Evolutionary conservation across 2,797 vertebrate species (phyloP), one percentile per base, ranked within the genome.

Genomic region (Molossus alvarezi): DNA sequence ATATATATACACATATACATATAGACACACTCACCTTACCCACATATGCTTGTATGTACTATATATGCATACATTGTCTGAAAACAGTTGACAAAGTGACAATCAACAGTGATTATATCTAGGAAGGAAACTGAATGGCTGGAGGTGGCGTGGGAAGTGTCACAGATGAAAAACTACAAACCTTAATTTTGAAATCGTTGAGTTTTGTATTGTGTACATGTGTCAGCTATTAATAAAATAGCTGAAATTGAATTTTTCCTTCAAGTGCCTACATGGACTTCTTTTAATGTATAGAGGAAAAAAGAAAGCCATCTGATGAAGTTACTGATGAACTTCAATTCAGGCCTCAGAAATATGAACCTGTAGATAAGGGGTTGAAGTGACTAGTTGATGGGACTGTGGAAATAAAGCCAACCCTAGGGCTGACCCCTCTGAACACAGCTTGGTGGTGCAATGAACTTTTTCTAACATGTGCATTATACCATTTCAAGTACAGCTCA

Each of bases 171-270:
- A 69, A 81, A 73, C 33, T 62, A 67, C 17, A 53, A 84, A 65
- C 0, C 12, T 72, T 85, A 41, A 55, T 58, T 90, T 76, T 77
- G 51, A 60, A 80, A 84, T 12, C 23, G 89, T 79, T 80, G 10
- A 88, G 18, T 87, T 48, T 12, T 83, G 1, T 64, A 51, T 6
- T 65, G 51, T 6, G 4, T 51, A 87, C 20, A 95, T 21, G 10
- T 33, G 27, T 71, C 79, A 86, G 20, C 29, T 77, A 67, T 53
- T 93, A 89, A 69, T 29, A 93, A 69, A 90, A 79, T 75, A 87
- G 77, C 33, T 65, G 55, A 75, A 86, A 82, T 7, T 72, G 25
- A 80, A 57, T 72, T 92, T 88, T 94, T 17, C 45, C 53, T 37
- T 1, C 1, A 76, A 55, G 20, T 60, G 15, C 2, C 20, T 81